These are phyloP conservation scores for Anguilla japonica DNA, from an alignment of 2,113 vertebrate genomes.

Conservation along the genomic window DNA sequence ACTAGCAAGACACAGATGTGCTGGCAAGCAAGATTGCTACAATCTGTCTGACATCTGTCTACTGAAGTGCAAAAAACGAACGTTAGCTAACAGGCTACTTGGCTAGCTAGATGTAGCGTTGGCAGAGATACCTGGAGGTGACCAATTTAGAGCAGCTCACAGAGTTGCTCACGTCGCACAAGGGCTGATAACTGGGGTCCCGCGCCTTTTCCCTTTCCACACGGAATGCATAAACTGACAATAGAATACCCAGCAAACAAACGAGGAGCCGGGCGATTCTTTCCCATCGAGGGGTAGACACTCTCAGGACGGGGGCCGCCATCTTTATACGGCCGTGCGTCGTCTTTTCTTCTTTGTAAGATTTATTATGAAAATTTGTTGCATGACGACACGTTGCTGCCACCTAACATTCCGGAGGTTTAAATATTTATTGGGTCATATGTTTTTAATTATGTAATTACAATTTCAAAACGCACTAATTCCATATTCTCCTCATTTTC, in stretches of 20 bases:
- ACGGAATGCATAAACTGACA: constrained; percentile 91
- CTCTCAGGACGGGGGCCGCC: constrained; percentile 97
- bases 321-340: constrained; percentile 83
- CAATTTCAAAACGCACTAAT: no score
- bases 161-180: constrained; percentile 89
- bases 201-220: constrained; percentile 86
- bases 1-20: not conserved
- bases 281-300: constrained; percentile 97
- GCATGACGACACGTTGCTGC: not conserved
- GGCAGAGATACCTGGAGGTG: constrained; percentile 85
- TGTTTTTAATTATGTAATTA: no score
- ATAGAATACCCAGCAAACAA: constrained; percentile 83
- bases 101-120: constrained; percentile 17
- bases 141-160: constrained; percentile 93
- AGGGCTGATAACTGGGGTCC: constrained; percentile 80
- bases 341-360: not conserved
- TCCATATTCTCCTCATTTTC: no score
- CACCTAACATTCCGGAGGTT: not conserved
- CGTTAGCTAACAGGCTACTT: constrained; percentile 29
- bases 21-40: not conserved
- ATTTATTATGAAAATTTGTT: not conserved
- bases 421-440: no score
- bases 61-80: not conserved
- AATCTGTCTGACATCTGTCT: not conserved
- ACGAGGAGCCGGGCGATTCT: constrained; percentile 84